phyloP scores from a whole-genome alignment of 1,140 invertebrate genomes.

The Zophobas atratus region DNA sequence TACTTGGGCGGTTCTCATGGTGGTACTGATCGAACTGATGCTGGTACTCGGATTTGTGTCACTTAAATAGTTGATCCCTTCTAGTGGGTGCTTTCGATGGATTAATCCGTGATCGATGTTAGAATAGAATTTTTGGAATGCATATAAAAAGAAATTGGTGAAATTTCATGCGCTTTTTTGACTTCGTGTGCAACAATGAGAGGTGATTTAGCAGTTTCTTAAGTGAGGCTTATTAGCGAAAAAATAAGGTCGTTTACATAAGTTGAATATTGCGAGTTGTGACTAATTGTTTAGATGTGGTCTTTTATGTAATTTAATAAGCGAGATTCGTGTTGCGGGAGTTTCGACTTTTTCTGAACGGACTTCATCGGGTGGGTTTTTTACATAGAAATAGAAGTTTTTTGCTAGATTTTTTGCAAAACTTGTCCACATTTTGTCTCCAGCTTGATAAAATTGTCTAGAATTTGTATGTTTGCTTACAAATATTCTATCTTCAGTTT shows the following conservation, averaged over 20 bases:
- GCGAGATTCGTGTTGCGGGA: too few relatives aligned
- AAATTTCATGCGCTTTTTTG: not conserved
- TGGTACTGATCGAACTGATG: slow-evolving; percentile 1
- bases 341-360: too few relatives aligned
- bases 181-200: slow-evolving; percentile 2
- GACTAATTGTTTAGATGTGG: slow-evolving; percentile 30
- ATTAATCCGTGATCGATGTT: not conserved
- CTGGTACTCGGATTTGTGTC: not conserved
- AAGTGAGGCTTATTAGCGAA: slow-evolving; percentile 16
- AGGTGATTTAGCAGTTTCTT: slow-evolving; percentile 23
- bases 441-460: too few relatives aligned
- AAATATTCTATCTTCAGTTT: too few relatives aligned
- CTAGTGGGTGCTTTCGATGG: not conserved
- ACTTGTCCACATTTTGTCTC: too few relatives aligned
- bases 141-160: slow-evolving; percentile 8
- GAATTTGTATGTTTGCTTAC: too few relatives aligned
- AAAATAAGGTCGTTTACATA: slow-evolving; percentile 36
- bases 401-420: too few relatives aligned
- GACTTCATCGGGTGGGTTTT: too few relatives aligned
- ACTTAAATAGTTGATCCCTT: not conserved
- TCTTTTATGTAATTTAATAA: slow-evolving; percentile 1
- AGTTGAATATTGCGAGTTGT: slow-evolving; percentile 12
- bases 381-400: too few relatives aligned
- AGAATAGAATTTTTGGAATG: slow-evolving; percentile 18
- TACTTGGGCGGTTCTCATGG: not conserved